A percentile compares a stretch with the other conserved stretches of the same genome.
phyloP scores from a whole-genome alignment of 2,113 vertebrate species.

The Microtus montanus region DNA sequence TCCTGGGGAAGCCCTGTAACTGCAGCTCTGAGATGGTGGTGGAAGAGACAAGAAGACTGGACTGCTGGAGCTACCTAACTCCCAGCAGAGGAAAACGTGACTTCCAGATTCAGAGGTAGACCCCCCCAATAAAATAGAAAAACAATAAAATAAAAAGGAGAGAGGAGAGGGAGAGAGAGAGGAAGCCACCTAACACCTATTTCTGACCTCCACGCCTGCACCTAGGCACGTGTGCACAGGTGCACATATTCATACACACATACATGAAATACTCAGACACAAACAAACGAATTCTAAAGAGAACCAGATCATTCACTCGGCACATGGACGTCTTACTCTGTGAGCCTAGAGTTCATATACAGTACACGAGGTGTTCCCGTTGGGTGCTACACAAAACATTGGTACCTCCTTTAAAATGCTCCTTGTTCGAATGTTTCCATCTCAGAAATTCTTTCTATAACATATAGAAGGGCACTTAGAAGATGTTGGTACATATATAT shows the following conservation, averaged over 20 bases:
- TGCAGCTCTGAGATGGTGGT: background rate
- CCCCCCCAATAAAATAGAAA: background rate
- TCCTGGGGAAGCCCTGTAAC: background rate
- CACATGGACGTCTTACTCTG: background rate
- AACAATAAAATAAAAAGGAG: background rate
- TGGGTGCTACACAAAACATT: background rate
- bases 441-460: background rate
- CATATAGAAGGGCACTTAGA: background rate
- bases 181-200: background rate
- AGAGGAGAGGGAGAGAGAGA: background rate
- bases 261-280: background rate
- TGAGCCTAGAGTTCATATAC: background rate
- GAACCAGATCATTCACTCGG: background rate
- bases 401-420: background rate
- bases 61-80: background rate
- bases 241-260: background rate
- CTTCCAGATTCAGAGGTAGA: background rate
- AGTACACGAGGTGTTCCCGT: background rate
- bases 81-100: background rate
- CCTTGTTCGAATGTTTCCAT: background rate
- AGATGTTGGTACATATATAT: background rate
- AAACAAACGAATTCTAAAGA: background rate
- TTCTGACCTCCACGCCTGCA: background rate
- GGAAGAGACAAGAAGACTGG: background rate
- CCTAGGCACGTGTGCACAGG: background rate